Evolutionary conservation across 2,113 vertebrate genomes (phyloP), one percentile per base, ranked within the genome.

Genomic region (Neodon shergylaensis): DNA sequence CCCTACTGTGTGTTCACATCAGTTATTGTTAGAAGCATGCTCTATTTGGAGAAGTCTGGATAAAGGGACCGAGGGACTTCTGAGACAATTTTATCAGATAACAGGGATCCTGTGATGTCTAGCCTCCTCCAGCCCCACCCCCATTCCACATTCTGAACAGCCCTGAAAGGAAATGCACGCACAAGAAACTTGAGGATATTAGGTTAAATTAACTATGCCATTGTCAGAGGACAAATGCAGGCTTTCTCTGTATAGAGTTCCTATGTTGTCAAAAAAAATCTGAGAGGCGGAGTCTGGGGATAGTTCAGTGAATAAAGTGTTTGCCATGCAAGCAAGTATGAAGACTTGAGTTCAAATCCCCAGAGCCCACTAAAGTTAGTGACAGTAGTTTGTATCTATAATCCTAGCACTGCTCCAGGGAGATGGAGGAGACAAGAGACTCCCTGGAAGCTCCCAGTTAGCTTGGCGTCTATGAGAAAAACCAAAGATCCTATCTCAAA

Each of bases 121-220:
- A 0, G 4, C 5, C 1, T 82, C 5, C 1, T 82, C 36, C 49
- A 17, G 7, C 0, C 65, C 61, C 16, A 36, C 68, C n/a, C 10
- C 39, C 26, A 0, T 2, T 6, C 44, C 4, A 2, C 63, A 39
- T 49, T 39, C 47, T 13, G 52, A 54, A 52, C 47, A 66, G 61
- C 63, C 31, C 83, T 93, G 26, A 87, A 83, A 92, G 83, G 42
- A 78, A 16, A 61, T 90, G 79, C 36, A 58, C 76, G 78, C 42
- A 76, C 12, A 28, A 65, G 52, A 76, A 61, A 22, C 63, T 81
- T 24, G 61, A 82, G 31, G 66, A 61, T 9, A 21, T 21, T n/a
- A 39, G 33, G 26, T 78, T 83, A 47, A 58, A 65, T 49, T 72
- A 68, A 87, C 61, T 58, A 70, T 83, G 33, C 65, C 54, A 63